Evolutionary conservation across 2,113 vertebrate species (phyloP), one percentile per base, ranked within the genome.

Genomic region (Butastur rufipennis): DNA sequence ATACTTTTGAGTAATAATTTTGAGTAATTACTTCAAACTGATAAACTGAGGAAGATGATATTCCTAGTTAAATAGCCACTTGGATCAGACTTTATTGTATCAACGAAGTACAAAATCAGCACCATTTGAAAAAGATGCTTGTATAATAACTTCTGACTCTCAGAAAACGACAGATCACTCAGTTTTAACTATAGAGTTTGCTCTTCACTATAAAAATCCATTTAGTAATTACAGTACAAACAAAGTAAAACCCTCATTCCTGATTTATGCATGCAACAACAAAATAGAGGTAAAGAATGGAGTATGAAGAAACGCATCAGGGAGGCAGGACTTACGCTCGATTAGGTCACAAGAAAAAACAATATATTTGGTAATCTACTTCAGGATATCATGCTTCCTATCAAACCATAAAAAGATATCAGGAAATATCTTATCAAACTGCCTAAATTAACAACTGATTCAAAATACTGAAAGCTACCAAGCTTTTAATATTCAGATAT

Each of bases 21-120:
- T 97, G 97, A 98, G 97, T 98, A 99, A 99, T 99, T 98, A 98
- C 97, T 98, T 98, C 97, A 97, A 98, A 96, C 97, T 95, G 95
- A 98, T 98, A 98, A 97, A 97, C 75, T 93, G 80, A 96, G 84
- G 63, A 97, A 91, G 77, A 94, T 73, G 13, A 97, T 93, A 81
- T 87, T 93, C 86, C 68, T 94, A 97, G 91, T 85, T 97, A 97
- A 95, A 97, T 84, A 96, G 78, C 63, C 87, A 95, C 83, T 85
- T 93, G 83, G 47, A 97, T 95, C 62, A 93, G 87, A 95, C 25
- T 88, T 94, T 34, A 80, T n/a, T 48, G 61, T 74, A 85, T 40
- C 40, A 66, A 58, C 45, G 40, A 90, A 58, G 63, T 42, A 83
- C 89, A 53, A 95, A 74, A 86, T 66, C 70, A 90, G 73, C 10